These are phyloP conservation scores for Cyprinella venusta DNA, from an alignment of 2,797 vertebrate species.

Conservation along the genomic window DNA sequence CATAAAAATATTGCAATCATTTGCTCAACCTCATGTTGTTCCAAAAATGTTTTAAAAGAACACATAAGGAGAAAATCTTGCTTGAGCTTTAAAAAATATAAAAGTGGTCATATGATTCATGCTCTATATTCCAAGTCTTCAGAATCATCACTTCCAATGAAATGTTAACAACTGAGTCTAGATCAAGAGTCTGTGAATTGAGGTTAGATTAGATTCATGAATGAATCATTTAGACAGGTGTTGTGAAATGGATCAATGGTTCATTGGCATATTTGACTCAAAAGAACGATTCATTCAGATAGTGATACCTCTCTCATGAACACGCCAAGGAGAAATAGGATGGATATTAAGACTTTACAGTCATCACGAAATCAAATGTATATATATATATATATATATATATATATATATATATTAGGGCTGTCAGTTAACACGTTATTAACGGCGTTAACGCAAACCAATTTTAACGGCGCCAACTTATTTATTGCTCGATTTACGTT, in stretches of 20 bases:
- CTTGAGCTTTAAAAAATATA: neutral
- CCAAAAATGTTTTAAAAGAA: neutral
- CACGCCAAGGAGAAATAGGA: neutral
- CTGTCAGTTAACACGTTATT: too few species aligned
- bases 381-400: too few species aligned
- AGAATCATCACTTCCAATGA: neutral
- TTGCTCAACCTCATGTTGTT: neutral
- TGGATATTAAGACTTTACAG: too few species aligned
- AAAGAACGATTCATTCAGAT: neutral
- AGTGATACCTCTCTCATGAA: neutral
- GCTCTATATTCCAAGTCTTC: neutral
- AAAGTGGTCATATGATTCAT: neutral
- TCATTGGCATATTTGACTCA: neutral
- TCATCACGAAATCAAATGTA: too few species aligned
- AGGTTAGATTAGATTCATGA: neutral
- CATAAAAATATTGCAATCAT: neutral
- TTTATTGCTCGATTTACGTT: too few species aligned
- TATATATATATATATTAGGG: too few species aligned
- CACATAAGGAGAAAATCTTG: neutral
- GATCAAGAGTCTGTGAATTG: neutral
- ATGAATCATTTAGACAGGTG: neutral
- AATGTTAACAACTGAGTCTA: neutral
- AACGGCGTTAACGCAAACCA: too few species aligned
- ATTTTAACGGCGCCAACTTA: too few species aligned
- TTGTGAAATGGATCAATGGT: slow-evolving; percentile 11